Conservation (phyloP, 2,797 vertebrate genomes). For the Botia almorhae region DNA sequence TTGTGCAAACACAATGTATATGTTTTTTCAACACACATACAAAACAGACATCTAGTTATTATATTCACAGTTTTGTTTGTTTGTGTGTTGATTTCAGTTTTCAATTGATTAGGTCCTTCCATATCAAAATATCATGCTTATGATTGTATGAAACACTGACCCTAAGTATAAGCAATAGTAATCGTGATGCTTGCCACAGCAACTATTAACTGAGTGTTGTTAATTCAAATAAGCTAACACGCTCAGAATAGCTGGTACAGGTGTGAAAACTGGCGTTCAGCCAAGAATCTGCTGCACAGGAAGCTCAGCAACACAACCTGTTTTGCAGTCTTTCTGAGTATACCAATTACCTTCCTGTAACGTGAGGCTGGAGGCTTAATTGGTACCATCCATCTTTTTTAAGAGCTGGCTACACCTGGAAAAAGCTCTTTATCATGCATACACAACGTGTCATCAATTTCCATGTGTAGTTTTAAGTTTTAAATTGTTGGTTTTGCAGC, state of each 20-base stretch:
- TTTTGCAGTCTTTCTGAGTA: slow-evolving; percentile 38
- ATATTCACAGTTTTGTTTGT: too few species aligned
- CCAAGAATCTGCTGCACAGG: neutral
- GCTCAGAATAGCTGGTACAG: neutral
- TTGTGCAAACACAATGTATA: too few species aligned
- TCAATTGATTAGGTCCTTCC: too few species aligned
- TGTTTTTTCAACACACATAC: too few species aligned
- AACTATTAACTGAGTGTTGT: neutral
- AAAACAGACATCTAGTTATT: too few species aligned
- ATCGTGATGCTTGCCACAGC: neutral
- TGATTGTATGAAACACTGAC: neutral
- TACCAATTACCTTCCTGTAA: slow-evolving; percentile 48
- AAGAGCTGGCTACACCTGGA: slow-evolving; percentile 49
- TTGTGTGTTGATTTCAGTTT: too few species aligned
- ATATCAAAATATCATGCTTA: neutral
- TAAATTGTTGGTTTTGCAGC: slow-evolving; percentile 21
- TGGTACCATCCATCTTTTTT: slow-evolving; percentile 57
- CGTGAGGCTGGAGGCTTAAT: slow-evolving; percentile 47
- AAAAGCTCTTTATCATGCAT: slow-evolving; percentile 34
- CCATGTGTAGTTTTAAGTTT: slow-evolving; percentile 23
- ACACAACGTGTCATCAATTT: slow-evolving; percentile 48
- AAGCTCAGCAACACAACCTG: slow-evolving; percentile 22
- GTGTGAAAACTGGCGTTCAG: neutral
- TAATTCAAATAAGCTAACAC: slow-evolving; percentile 9
- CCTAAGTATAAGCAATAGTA: neutral